Evolutionary conservation across 2,113 vertebrate species (phyloP).

Genomic region (Misgurnus anguillicaudatus): DNA sequence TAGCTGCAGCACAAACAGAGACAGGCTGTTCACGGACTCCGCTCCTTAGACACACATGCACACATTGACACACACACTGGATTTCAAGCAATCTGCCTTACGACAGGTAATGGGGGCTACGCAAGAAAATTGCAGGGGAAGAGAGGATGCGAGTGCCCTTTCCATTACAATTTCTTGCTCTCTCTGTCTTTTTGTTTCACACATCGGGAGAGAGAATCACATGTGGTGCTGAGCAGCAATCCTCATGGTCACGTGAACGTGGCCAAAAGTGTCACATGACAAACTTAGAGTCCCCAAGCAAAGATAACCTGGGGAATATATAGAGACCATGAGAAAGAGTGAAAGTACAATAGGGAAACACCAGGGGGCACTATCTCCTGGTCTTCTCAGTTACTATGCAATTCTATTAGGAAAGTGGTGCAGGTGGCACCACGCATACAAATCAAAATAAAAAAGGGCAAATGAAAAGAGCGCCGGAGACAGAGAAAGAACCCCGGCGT

Average conservation of each 20-base stretch:
- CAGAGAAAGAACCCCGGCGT: slow-evolving; percentile 27
- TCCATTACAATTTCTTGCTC: neutral
- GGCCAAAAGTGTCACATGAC: neutral
- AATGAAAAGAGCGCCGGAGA: slow-evolving; percentile 8
- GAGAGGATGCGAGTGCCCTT: neutral
- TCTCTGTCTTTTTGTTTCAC: neutral
- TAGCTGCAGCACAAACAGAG: slow-evolving; percentile 54
- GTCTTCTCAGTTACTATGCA: neutral
- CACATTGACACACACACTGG: slow-evolving; percentile 1
- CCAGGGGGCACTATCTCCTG: slow-evolving; percentile 6
- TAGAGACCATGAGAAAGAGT: neutral
- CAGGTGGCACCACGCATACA: slow-evolving; percentile 32
- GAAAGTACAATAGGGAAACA: slow-evolving; percentile 15
- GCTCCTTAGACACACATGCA: slow-evolving; percentile 16
- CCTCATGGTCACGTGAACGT: slow-evolving; percentile 14
- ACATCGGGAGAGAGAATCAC: neutral
- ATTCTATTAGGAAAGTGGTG: slow-evolving; percentile 2
- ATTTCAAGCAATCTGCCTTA: neutral
- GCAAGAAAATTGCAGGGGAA: neutral
- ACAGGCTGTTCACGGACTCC: slow-evolving; percentile 20
- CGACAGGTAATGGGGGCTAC: slow-evolving; percentile 1
- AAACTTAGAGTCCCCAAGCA: neutral
- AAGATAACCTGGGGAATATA: slow-evolving; percentile 13
- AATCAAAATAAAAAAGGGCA: slow-evolving; percentile 24
- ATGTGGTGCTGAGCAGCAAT: neutral